A percentile compares a stretch with the other conserved stretches of the same genome.
Evolutionary conservation across 2,888 invertebrate genomes (phyloP).

Genomic region (Conops quadrifasciatus): DNA sequence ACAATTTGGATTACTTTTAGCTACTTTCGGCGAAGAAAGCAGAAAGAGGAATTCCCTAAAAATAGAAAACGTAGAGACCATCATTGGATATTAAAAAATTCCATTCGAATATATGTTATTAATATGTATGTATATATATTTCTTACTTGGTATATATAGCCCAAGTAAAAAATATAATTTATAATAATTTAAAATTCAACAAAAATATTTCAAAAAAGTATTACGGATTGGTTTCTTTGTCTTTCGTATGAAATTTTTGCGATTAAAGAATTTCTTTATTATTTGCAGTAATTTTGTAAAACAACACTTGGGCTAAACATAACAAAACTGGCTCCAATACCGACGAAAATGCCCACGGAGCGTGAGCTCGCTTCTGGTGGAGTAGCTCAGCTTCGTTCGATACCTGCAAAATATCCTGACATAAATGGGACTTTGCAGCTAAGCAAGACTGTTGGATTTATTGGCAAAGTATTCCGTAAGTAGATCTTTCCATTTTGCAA

Average conservation of each 20-base stretch:
- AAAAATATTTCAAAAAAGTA: no score
- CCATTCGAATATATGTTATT: no score
- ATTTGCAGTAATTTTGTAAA: slow-evolving; percentile 33
- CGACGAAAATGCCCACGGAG: slow-evolving; percentile 69
- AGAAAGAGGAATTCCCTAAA: slow-evolving; percentile 76
- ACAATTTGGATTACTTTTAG: slow-evolving; percentile 79
- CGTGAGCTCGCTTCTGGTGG: slow-evolving; percentile 68
- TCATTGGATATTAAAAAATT: background rate
- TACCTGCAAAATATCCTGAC: slow-evolving; percentile 66
- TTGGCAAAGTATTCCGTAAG: slow-evolving; percentile 69
- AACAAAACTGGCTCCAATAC: slow-evolving; percentile 64
- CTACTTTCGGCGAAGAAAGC: slow-evolving; percentile 73
- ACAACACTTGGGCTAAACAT: slow-evolving; percentile 39
- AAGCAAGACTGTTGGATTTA: slow-evolving; percentile 67
- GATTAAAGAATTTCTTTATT: no score
- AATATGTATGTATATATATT: no score
- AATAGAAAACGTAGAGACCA: slow-evolving; percentile 26
- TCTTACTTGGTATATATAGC: background rate
- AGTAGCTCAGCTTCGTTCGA: slow-evolving; percentile 66
- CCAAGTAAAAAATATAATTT: background rate
- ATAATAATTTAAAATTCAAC: background rate
- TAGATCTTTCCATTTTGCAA: slow-evolving; percentile 30
- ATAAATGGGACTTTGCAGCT: slow-evolving; percentile 66
- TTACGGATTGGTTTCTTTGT: background rate
- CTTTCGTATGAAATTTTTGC: slow-evolving; percentile 2